phyloP scores from a whole-genome alignment of 1,140 invertebrate genomes.

The Nymphalis io region DNA sequence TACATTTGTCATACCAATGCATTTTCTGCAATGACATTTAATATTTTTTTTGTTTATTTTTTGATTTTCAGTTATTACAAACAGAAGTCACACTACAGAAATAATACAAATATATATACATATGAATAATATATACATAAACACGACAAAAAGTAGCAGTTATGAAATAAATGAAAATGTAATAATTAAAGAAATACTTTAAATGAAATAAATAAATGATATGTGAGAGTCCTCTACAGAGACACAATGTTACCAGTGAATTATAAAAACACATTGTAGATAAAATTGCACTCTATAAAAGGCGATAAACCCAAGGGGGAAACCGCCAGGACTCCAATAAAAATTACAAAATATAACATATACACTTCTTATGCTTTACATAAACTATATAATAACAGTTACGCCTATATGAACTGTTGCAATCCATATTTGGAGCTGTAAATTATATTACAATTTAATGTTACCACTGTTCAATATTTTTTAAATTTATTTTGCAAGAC shows the following conservation, averaged over 20 bases:
- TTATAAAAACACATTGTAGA: neutral
- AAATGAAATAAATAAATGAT: conserved; percentile 67
- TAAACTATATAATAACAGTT: conserved; percentile 78
- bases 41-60: conserved; percentile 63
- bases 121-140: conserved; percentile 54
- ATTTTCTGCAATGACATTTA: conserved; percentile 49
- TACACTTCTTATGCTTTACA: conserved; percentile 78
- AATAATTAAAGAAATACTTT: conserved; percentile 58
- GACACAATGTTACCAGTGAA: conserved; percentile 34
- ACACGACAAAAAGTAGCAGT: conserved; percentile 73
- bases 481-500: neutral
- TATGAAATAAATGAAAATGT: conserved; percentile 66
- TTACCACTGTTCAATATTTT: conserved; percentile 42
- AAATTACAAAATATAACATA: conserved; percentile 78
- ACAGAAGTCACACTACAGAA: conserved; percentile 76
- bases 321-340: conserved; percentile 39
- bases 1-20: conserved; percentile 63
- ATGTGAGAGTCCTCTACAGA: conserved; percentile 45
- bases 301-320: conserved; percentile 10
- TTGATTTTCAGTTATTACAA: conserved; percentile 75
- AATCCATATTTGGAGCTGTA: conserved; percentile 68
- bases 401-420: conserved; percentile 74
- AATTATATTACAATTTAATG: conserved; percentile 71
- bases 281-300: conserved; percentile 36
- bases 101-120: conserved; percentile 50